Conservation (phyloP, 2,888 invertebrate genomes). For the Nomada ferruginata region DNA sequence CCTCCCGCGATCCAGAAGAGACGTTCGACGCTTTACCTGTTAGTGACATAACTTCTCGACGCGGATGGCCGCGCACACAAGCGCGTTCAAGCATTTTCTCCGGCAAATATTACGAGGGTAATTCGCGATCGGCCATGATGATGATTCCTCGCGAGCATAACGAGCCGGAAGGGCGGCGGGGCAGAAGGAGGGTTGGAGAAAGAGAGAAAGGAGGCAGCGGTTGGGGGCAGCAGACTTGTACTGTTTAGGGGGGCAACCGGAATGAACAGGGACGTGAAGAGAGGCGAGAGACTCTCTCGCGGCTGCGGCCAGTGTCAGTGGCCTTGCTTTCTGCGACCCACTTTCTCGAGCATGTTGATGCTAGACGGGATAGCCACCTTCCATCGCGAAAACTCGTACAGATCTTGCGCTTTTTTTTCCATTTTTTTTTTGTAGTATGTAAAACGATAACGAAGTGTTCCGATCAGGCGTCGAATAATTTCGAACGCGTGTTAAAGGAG, state of each 20-base stretch:
- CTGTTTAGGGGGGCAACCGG: background rate
- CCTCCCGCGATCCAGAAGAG: constrained; percentile 35
- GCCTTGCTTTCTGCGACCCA: constrained; percentile 84
- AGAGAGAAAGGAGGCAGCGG: constrained; percentile 38
- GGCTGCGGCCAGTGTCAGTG: constrained; percentile 81
- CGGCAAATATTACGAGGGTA: constrained; percentile 69
- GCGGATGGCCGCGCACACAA: constrained; percentile 45
- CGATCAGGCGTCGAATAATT: too few species aligned
- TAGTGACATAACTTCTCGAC: constrained; percentile 70
- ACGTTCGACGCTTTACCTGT: constrained; percentile 49
- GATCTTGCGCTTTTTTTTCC: background rate
- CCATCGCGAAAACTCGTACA: constrained; percentile 44
- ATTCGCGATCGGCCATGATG: constrained; percentile 65
- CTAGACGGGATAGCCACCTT: constrained; percentile 41
- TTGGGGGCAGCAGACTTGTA: background rate
- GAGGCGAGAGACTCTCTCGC: constrained; percentile 65
- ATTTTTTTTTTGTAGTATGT: background rate
- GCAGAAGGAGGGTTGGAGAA: constrained; percentile 18
- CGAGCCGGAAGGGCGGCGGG: constrained; percentile 33
- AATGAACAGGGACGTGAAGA: constrained; percentile 36
- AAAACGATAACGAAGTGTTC: background rate
- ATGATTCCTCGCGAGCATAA: constrained; percentile 63
- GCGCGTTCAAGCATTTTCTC: constrained; percentile 63
- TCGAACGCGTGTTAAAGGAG: too few species aligned
- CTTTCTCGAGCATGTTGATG: constrained; percentile 77